A percentile compares a stretch with the other conserved stretches of the same genome.
phyloP scores from a whole-genome alignment of 2,113 vertebrate genomes.

The Lontra canadensis region DNA sequence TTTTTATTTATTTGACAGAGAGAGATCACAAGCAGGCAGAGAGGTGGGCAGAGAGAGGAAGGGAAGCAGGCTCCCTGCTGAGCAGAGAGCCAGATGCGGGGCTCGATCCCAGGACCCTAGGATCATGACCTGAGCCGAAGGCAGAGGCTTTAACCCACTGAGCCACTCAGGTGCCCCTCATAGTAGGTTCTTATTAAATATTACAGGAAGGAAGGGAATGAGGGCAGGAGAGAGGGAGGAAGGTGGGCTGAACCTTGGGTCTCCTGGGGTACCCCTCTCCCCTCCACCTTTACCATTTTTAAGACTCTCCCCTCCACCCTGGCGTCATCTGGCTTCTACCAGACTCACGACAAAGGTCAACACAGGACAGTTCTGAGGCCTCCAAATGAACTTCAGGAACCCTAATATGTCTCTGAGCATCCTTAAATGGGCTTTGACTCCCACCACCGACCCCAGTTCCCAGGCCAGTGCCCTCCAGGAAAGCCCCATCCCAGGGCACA shows the following conservation, averaged over 20 bases:
- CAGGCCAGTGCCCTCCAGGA: not conserved
- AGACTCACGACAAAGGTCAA: not conserved
- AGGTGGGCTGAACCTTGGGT: rapidly evolving
- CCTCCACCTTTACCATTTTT: not conserved
- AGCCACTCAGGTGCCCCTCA: no score
- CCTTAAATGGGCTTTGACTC: not conserved
- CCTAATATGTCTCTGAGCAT: not conserved
- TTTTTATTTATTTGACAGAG: no score
- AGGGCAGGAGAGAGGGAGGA: not conserved
- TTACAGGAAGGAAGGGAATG: not conserved
- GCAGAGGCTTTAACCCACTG: no score
- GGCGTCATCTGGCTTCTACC: not conserved
- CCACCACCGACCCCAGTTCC: not conserved
- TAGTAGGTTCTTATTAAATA: not conserved
- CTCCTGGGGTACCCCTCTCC: rapidly evolving
- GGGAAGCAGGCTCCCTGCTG: no score
- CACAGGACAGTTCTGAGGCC: not conserved
- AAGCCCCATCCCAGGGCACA: no score
- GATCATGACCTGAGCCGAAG: no score
- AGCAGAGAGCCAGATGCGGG: no score
- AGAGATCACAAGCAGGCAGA: no score
- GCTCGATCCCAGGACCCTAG: no score
- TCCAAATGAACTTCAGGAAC: rapidly evolving
- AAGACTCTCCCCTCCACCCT: not conserved
- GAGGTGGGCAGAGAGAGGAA: no score